Evolutionary conservation across 2,797 vertebrate genomes (phyloP).

Genomic region (Erethizon dorsatum): DNA sequence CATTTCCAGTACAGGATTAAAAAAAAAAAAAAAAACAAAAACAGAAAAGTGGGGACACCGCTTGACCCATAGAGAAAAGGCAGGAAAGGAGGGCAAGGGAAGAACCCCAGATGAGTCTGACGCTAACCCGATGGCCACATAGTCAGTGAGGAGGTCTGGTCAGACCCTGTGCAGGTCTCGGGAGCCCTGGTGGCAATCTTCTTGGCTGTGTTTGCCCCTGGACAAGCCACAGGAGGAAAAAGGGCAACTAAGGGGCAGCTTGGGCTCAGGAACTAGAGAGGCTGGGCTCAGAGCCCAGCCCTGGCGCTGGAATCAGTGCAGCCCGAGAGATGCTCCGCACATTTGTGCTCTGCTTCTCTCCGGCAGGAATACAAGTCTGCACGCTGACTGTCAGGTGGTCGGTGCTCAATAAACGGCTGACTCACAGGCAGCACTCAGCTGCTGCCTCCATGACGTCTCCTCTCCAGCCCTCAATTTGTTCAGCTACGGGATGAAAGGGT

Average conservation of each 20-base stretch:
- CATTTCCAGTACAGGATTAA: too few species aligned
- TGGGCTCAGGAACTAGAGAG: background rate
- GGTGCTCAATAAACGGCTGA: background rate
- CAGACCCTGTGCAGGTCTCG: background rate
- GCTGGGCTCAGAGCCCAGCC: too few species aligned
- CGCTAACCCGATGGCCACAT: rapidly evolving
- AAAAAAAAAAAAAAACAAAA: background rate
- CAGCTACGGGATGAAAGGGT: background rate
- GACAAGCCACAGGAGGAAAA: background rate
- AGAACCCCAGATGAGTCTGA: rapidly evolving
- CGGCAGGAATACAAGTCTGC: rapidly evolving
- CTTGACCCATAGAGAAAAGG: background rate
- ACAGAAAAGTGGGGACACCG: background rate
- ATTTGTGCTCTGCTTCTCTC: background rate
- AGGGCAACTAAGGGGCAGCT: rapidly evolving
- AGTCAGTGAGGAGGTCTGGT: rapidly evolving
- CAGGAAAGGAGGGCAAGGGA: background rate
- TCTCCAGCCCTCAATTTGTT: background rate
- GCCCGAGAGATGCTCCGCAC: background rate
- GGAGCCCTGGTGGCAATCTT: background rate
- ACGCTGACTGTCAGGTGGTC: rapidly evolving
- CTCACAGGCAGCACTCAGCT: background rate
- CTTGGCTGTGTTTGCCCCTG: background rate
- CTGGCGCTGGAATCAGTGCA: background rate
- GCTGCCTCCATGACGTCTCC: rapidly evolving